These are phyloP conservation scores for Aphrophora alni DNA, from an alignment of 2,888 invertebrate genomes.

Conservation along the genomic window DNA sequence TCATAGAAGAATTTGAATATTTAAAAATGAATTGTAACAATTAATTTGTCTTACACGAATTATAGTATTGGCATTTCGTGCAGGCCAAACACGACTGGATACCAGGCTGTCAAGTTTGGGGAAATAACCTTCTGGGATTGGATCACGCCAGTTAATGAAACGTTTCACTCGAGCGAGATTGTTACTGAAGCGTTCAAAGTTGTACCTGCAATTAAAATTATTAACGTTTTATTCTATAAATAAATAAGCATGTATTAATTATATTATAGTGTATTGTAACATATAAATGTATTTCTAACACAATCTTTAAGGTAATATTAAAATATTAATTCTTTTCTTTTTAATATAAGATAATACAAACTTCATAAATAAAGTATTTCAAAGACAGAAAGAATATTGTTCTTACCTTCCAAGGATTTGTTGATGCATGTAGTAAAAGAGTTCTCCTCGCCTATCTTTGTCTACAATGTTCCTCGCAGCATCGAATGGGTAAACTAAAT, in stretches of 20 bases:
- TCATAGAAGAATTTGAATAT: no score
- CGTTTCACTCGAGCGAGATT: conserved; percentile 68
- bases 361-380: no score
- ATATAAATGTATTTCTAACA: no score
- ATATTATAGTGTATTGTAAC: no score
- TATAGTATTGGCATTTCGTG: conserved; percentile 58
- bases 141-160: conserved; percentile 69
- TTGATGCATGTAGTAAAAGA: conserved; percentile 83
- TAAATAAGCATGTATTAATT: no score
- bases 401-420: conserved; percentile 68
- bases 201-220: conserved; percentile 64
- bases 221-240: background rate
- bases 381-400: no score
- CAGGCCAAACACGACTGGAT: conserved; percentile 70
- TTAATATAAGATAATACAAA: no score
- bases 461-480: conserved; percentile 68
- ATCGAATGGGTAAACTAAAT: conserved; percentile 83
- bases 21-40: no score
- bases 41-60: conserved; percentile 47
- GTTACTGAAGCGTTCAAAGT: conserved; percentile 77
- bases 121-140: conserved; percentile 81
- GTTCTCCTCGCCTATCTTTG: conserved; percentile 78
- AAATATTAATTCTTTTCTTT: no score
- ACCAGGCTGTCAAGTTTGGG: conserved; percentile 82
- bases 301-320: no score